phyloP scores from a whole-genome alignment of 2,797 vertebrate genomes.

The Lacerta viridis region DNA sequence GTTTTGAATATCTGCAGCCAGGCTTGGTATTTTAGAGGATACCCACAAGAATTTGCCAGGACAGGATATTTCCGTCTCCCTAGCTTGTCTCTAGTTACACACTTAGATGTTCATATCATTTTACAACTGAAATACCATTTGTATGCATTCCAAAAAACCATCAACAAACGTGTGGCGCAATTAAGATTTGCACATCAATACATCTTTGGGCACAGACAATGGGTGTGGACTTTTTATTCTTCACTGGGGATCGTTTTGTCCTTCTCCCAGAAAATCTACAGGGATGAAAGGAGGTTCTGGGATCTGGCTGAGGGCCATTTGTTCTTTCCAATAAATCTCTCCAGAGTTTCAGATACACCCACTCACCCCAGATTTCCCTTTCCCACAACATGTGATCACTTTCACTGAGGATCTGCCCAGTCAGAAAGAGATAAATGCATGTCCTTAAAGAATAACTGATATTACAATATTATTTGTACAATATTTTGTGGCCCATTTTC shows the following conservation, averaged over 20 bases:
- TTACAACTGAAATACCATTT: constrained; percentile 60
- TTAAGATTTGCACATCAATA: not conserved
- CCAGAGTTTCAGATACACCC: constrained; percentile 15
- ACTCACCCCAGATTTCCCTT: constrained; percentile 16
- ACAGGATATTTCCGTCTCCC: constrained; percentile 66
- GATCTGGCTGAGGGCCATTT: not conserved
- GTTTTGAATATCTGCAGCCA: constrained; percentile 54
- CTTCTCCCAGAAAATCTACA: constrained; percentile 35
- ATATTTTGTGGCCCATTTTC: not conserved
- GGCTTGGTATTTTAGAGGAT: constrained; percentile 60
- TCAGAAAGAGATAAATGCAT: not conserved
- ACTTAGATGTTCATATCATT: constrained; percentile 64
- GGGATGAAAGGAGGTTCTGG: constrained; percentile 12
- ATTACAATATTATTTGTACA: not conserved
- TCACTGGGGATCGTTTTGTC: constrained; percentile 28
- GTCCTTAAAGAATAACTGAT: not conserved
- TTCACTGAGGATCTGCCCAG: constrained; percentile 1
- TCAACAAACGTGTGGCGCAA: constrained; percentile 54
- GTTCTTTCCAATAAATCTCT: not conserved
- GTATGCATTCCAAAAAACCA: constrained; percentile 73
- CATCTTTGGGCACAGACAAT: constrained; percentile 31
- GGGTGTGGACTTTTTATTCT: constrained; percentile 41
- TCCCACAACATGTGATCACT: constrained; percentile 14
- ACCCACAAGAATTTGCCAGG: constrained; percentile 70
- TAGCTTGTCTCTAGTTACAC: constrained; percentile 67